These are phyloP conservation scores for Drosophila helvetica DNA, from an alignment of 2,888 invertebrate species.

Conservation along the genomic window DNA sequence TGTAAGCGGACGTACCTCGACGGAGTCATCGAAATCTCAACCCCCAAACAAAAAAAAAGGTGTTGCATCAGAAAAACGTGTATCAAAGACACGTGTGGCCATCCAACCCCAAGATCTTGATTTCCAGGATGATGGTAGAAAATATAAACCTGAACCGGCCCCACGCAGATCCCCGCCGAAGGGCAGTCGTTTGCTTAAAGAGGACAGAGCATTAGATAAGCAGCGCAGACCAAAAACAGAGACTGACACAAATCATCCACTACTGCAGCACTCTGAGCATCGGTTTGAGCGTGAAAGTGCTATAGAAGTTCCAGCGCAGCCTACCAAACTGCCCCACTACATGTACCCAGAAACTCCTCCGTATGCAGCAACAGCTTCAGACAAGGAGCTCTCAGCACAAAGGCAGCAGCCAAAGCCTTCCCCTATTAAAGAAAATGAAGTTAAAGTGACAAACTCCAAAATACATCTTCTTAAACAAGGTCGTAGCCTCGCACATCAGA, in stretches of 20 bases:
- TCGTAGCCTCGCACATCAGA: constrained; percentile 79
- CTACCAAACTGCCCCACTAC: constrained; percentile 87
- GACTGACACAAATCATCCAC: constrained; percentile 87
- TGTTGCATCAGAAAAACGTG: constrained; percentile 68
- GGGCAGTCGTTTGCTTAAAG: constrained; percentile 81
- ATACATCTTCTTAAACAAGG: constrained; percentile 78
- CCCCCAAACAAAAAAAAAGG: constrained; percentile 62
- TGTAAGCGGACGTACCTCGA: constrained; percentile 72
- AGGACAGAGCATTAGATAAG: constrained; percentile 86
- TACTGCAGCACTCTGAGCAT: constrained; percentile 91
- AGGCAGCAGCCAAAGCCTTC: constrained; percentile 80
- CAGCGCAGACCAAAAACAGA: constrained; percentile 83
- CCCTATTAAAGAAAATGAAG: constrained; percentile 84
- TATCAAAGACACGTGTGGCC: constrained; percentile 75
- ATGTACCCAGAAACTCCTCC: constrained; percentile 86
- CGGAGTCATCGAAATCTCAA: constrained; percentile 71
- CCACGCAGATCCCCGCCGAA: constrained; percentile 82
- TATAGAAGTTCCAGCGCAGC: constrained; percentile 84
- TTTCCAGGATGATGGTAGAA: constrained; percentile 83
- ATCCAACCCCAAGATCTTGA: constrained; percentile 72
- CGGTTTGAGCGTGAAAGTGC: constrained; percentile 87
- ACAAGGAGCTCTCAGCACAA: constrained; percentile 56
- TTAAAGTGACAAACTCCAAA: constrained; percentile 81
- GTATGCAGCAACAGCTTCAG: constrained; percentile 75
- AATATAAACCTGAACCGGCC: constrained; percentile 84